These are phyloP conservation scores for Delphinus delphis DNA, from an alignment of 2,113 vertebrate genomes.

Conservation along the genomic window DNA sequence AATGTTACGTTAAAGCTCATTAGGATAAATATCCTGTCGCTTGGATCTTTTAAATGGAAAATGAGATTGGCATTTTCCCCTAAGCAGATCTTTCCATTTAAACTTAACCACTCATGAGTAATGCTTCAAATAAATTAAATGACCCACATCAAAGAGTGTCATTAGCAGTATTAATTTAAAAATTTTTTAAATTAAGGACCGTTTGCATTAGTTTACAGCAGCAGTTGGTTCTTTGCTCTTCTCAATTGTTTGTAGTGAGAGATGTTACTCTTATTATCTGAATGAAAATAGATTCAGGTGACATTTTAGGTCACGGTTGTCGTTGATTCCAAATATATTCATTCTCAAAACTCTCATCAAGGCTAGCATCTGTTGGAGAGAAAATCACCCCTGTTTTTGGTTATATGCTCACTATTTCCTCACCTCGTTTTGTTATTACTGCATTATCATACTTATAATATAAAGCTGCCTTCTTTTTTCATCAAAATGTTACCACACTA, in stretches of 20 bases:
- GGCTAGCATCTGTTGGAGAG: conserved; percentile 60
- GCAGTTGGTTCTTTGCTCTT: conserved; percentile 74
- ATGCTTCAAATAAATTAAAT: conserved; percentile 75
- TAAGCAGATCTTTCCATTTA: conserved; percentile 59
- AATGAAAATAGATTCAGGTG: conserved; percentile 77
- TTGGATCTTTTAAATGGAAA: conserved; percentile 66
- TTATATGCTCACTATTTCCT: conserved; percentile 38
- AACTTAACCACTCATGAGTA: conserved; percentile 67
- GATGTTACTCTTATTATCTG: conserved; percentile 81
- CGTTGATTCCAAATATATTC: conserved; percentile 75
- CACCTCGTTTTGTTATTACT: conserved; percentile 17
- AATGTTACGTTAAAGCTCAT: background rate
- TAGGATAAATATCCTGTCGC: conserved; percentile 39
- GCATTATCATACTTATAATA: background rate
- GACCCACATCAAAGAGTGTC: conserved; percentile 72
- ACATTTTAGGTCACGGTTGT: conserved; percentile 66
- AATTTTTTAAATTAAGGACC: conserved; percentile 80
- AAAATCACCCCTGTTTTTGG: conserved; percentile 53
- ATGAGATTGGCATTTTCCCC: conserved; percentile 63
- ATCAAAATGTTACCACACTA: background rate
- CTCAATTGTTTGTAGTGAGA: conserved; percentile 68
- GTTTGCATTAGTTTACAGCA: conserved; percentile 69
- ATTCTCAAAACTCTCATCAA: conserved; percentile 66
- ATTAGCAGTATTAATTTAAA: conserved; percentile 78
- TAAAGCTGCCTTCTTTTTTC: background rate